phyloP scores from a whole-genome alignment of 2,113 vertebrate genomes.

The Lichenostomus cassidix region DNA sequence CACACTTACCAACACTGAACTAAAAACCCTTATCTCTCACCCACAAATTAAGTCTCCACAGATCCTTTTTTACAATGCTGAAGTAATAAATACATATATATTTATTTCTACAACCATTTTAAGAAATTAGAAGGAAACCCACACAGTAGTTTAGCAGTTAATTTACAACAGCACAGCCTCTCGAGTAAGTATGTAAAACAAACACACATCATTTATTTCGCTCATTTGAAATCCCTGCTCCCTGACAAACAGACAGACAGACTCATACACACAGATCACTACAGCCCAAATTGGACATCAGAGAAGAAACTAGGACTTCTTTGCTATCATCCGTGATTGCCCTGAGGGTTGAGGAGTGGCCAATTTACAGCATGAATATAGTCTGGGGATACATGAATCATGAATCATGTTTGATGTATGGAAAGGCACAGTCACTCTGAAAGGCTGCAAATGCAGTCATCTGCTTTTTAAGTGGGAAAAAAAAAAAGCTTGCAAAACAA shows the following conservation, averaged over 20 bases:
- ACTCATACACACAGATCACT: slow-evolving; percentile 46
- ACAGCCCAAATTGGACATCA: slow-evolving; percentile 53
- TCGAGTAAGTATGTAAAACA: slow-evolving; percentile 59
- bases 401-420: slow-evolving; percentile 43
- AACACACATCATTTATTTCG: slow-evolving; percentile 63
- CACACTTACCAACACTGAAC: slow-evolving; percentile 50
- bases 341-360: slow-evolving; percentile 46
- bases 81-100: slow-evolving; percentile 54
- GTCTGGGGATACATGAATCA: slow-evolving; percentile 44
- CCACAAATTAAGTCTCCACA: slow-evolving; percentile 64
- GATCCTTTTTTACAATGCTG: slow-evolving; percentile 42
- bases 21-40: slow-evolving; percentile 43
- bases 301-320: slow-evolving; percentile 30
- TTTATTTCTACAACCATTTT: slow-evolving; percentile 53
- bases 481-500: slow-evolving; percentile 43
- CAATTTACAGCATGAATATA: slow-evolving; percentile 49
- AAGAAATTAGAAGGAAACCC: slow-evolving; percentile 59
- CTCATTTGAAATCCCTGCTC: slow-evolving; percentile 60
- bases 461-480: slow-evolving; percentile 25
- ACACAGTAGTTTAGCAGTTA: slow-evolving; percentile 58
- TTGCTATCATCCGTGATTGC: slow-evolving; percentile 55
- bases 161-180: slow-evolving; percentile 54
- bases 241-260: slow-evolving; percentile 52
- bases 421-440: slow-evolving; percentile 49
- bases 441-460: slow-evolving; percentile 60